Conservation (phyloP, 2,888 invertebrate species). For the Callyntrura sp. region DNA sequence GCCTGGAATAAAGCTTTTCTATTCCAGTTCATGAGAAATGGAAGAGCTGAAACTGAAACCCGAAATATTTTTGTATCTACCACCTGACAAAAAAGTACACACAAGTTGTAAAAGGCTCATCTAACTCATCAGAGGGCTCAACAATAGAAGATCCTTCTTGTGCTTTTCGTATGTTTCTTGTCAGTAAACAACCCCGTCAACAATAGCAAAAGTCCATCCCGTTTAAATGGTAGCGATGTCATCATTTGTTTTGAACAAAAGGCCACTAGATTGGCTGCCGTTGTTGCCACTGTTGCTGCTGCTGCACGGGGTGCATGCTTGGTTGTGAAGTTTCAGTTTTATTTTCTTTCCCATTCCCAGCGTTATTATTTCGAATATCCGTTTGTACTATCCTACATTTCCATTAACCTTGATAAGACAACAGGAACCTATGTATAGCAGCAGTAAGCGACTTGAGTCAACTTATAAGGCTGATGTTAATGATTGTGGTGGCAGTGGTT, state of each 20-base stretch:
- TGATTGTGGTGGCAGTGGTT: constrained; percentile 8
- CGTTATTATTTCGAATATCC: constrained; percentile 72
- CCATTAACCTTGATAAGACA: constrained; percentile 67
- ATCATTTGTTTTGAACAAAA: not conserved
- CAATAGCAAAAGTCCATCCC: constrained; percentile 11
- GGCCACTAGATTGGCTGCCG: not conserved
- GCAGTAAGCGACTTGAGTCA: constrained; percentile 10
- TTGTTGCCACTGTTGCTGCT: not conserved
- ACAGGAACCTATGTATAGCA: constrained; percentile 25
- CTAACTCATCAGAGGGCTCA: too few relatives aligned
- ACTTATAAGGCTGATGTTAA: not conserved
- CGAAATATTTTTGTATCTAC: too few relatives aligned
- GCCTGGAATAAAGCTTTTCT: not conserved
- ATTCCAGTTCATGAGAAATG: not conserved
- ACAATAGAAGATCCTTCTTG: not conserved
- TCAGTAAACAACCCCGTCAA: constrained; percentile 3
- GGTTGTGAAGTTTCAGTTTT: constrained; percentile 61
- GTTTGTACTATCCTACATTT: constrained; percentile 69
- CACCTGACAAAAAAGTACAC: not conserved
- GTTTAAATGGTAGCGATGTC: not conserved
- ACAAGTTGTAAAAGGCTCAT: not conserved
- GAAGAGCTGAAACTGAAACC: constrained; percentile 5
- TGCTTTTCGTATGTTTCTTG: not conserved
- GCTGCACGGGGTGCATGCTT: not conserved
- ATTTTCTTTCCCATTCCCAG: constrained; percentile 72